Evolutionary conservation across 2,113 vertebrate species (phyloP), one percentile per base, ranked within the genome.

Genomic region (Xiphophorus maculatus): DNA sequence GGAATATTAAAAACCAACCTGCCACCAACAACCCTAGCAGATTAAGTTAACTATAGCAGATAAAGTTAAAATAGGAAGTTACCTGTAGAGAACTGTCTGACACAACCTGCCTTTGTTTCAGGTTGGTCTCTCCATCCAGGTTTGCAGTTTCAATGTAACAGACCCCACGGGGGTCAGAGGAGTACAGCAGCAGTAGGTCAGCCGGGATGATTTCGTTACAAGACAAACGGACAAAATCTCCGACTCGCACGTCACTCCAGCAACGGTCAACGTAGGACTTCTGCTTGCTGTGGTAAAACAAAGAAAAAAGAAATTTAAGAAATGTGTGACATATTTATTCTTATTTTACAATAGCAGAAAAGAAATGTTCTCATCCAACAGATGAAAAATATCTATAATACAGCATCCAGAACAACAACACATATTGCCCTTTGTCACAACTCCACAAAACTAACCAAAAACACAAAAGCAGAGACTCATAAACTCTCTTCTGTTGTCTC

Each of bases 111-210:
- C 95, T 96, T 93, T 97, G 96, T 71, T 99, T 99, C 81, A 99
- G 94, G 82, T 97, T 99, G 73, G 96, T 97, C 89, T 99, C 98
- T 61, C 97, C 97, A 9, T 99, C 98, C 75, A 99, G 93, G 84
- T 97, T 94, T 35, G 96, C 95, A 0, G 97, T 99, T 85, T 99
- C 97, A 8, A 98, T 96, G 85, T 98, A 96, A 84, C 98, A 99
- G 80, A 98, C 92, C 6, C 97, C 96, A 73, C 95, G 96, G 0
- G 92, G 93, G 85, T 99, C 97, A 12, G 96, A 97, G 2, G 97
- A 96, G 79, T 96, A 95, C 12, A 99, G 92, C 86, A 99, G 88
- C 67, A 98, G 93, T 94, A 98, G 94, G 84, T 99, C 98, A 61
- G 97, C 97, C 61, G 98, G 97, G 83, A 98, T 95, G 70, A 97